Evolutionary conservation across 2,888 invertebrate genomes (phyloP), one percentile per base, ranked within the genome.

Genomic region (Caenorhabditis sp.): DNA sequence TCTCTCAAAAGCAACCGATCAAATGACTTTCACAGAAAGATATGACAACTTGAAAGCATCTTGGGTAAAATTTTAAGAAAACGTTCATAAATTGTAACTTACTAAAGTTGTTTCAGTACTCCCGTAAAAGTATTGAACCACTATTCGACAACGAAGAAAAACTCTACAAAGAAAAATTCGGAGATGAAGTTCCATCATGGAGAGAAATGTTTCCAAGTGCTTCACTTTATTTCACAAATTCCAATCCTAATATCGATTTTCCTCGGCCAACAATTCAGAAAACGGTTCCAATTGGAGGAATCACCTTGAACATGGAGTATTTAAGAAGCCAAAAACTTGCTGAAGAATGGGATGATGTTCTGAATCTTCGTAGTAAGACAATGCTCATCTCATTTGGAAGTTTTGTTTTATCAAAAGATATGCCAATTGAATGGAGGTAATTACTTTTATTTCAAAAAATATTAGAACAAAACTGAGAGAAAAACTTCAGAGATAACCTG

Each of bases 231-330:
- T 71, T 71, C 52, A 63, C 59, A 14, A 71, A 71, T 57, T 63
- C 71, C 1, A 63, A 63, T 57, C 76, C 78, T 21, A 73, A 67
- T 59, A 25, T 78, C 12, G 70, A 78, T 54, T 78, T 76, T 56
- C 72, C 78, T 3, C 59, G 76, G 5, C 63, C 70, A 23, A 43
- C 65, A 0, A 52, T 70, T 3, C 72, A 62, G 14, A 71, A 71
- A 27, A 71, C 71, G 0, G 53, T 71, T 50, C 63, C 71, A 20
- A 71, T 71, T 26, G 71, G 71, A 38, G 71, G 71, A 38, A 71
- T 71, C n/a, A n/a, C n/a, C n/a, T n/a, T n/a, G n/a, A n/a, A n/a
- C n/a, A n/a, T n/a, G n/a, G n/a, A n/a, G n/a, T n/a, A n/a, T n/a
- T n/a, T n/a, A n/a, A n/a, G n/a, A n/a, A n/a, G n/a, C n/a, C n/a